These are phyloP conservation scores for Andrena chrysosceles DNA, from an alignment of 2,888 invertebrate species.

Conservation along the genomic window DNA sequence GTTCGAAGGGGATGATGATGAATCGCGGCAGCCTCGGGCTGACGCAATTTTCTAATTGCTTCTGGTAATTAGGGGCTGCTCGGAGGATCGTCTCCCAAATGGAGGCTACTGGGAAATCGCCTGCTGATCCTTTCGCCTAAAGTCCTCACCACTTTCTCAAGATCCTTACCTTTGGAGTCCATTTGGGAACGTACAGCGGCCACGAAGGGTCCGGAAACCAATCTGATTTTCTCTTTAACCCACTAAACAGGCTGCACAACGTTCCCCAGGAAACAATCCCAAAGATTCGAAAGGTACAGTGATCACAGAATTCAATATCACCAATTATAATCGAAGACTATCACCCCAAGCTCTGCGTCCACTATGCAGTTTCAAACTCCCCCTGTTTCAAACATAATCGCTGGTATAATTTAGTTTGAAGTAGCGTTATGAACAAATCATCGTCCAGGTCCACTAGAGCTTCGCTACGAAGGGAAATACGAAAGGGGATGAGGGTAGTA, in stretches of 20 bases:
- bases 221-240: background rate
- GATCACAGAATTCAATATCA: background rate
- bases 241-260: background rate
- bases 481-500: constrained; percentile 46
- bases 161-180: constrained; percentile 1
- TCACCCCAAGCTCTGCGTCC: background rate
- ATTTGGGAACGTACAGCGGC: background rate
- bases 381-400: background rate
- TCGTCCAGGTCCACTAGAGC: constrained; percentile 4
- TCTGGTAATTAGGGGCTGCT: constrained; percentile 71
- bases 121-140: constrained; percentile 56
- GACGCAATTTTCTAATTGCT: constrained; percentile 76
- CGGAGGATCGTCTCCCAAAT: constrained; percentile 61
- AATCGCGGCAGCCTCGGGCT: constrained; percentile 51
- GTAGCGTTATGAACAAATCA: constrained; percentile 26
- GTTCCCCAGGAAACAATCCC: background rate
- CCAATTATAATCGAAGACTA: background rate
- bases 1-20: constrained; percentile 60
- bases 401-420: constrained; percentile 30
- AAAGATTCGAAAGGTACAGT: background rate
- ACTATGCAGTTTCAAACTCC: background rate
- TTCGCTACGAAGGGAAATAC: constrained; percentile 53
- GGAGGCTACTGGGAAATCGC: constrained; percentile 65
- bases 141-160: constrained; percentile 60
- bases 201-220: constrained; percentile 1